Conservation (phyloP, 2,888 invertebrate genomes). For the Parnassius glacialis region DNA sequence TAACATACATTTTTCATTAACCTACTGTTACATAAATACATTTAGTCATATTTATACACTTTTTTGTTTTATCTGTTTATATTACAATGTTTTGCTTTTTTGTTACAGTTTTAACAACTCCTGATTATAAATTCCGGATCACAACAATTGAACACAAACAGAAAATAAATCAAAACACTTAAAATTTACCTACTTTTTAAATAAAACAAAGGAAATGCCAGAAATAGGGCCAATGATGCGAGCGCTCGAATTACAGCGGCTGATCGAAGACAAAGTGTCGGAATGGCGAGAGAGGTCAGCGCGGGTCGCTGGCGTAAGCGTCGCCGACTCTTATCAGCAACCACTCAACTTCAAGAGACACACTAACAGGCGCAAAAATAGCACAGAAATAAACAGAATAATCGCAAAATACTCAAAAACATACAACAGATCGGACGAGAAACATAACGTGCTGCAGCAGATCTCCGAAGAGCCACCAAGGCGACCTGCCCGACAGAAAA, state of each 20-base stretch:
- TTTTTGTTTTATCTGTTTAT: no score
- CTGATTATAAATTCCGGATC: no score
- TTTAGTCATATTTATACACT: no score
- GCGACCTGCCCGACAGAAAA: conserved; percentile 59
- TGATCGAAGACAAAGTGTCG: conserved; percentile 76
- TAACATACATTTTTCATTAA: no score
- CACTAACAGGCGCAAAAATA: conserved; percentile 75
- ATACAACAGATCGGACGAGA: conserved; percentile 54
- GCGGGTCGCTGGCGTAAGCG: conserved; percentile 65
- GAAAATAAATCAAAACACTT: conserved; percentile 32
- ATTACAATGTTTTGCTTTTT: no score
- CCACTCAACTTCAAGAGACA: conserved; percentile 76
- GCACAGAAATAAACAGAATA: conserved; percentile 78
- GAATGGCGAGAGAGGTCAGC: conserved; percentile 78
- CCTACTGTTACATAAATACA: no score
- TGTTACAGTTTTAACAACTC: no score
- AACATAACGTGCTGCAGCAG: conserved; percentile 48
- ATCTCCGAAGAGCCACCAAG: conserved; percentile 50
- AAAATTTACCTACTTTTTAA: conserved; percentile 31
- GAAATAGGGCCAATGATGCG: conserved; percentile 76
- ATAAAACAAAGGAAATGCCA: conserved; percentile 57
- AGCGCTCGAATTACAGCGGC: conserved; percentile 71
- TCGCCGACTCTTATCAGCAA: conserved; percentile 76
- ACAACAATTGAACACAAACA: background rate
- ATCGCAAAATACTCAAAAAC: conserved; percentile 77